A percentile compares a stretch with the other conserved stretches of the same genome.
Evolutionary conservation across 2,797 vertebrate genomes (phyloP).

Genomic region (Serranus cabrilla): DNA sequence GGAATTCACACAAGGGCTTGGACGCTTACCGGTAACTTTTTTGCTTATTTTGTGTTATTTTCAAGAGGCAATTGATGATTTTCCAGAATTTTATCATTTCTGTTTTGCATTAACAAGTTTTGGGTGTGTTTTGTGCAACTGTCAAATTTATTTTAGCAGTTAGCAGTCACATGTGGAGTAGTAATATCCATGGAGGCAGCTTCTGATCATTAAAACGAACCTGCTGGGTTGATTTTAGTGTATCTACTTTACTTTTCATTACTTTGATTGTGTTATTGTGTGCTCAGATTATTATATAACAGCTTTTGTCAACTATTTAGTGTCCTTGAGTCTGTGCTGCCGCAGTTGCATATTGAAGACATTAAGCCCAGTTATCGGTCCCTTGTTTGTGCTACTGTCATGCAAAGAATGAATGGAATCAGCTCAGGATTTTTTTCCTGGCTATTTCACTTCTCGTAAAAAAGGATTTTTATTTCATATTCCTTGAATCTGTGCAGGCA

Average conservation of each 20-base stretch:
- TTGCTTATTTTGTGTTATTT: slow-evolving; percentile 37
- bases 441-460: slow-evolving; percentile 53
- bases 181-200: neutral
- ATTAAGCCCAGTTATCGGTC: slow-evolving; percentile 74
- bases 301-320: slow-evolving; percentile 18
- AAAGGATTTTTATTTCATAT: slow-evolving; percentile 43
- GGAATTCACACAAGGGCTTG: slow-evolving; percentile 70
- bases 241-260: neutral
- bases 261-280: neutral
- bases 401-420: slow-evolving; percentile 83
- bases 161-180: neutral
- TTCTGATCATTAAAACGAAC: slow-evolving; percentile 11
- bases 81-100: slow-evolving; percentile 6
- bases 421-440: slow-evolving; percentile 58
- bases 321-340: slow-evolving; percentile 32
- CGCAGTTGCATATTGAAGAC: slow-evolving; percentile 67
- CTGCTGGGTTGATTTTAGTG: slow-evolving; percentile 4
- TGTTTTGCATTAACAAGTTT: slow-evolving; percentile 4
- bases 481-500: slow-evolving; percentile 31
- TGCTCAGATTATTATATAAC: slow-evolving; percentile 5
- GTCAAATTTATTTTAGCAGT: neutral
- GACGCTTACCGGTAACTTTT: slow-evolving; percentile 78
- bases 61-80: slow-evolving; percentile 6
- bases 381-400: slow-evolving; percentile 74
- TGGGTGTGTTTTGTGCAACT: slow-evolving; percentile 15